Percentiles rank a stretch among this genome's conserved stretches.
These are phyloP conservation scores for Scaeva pyrastri DNA, from an alignment of 2,888 invertebrate genomes.

Conservation along the genomic window DNA sequence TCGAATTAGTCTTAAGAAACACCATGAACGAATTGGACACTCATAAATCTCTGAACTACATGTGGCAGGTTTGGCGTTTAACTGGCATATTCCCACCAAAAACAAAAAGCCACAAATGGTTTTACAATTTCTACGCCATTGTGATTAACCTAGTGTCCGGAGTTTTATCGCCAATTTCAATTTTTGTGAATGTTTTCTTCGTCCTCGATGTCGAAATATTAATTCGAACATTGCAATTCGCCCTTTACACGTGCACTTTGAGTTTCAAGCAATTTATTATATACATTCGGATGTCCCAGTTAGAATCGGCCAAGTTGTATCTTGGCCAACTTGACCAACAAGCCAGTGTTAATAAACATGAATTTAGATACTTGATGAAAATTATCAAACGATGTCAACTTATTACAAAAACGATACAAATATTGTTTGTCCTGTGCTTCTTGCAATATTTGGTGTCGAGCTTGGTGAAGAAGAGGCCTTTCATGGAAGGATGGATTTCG, in stretches of 20 bases:
- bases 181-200: conserved; percentile 34
- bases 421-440: conserved; percentile 15
- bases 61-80: conserved; percentile 47
- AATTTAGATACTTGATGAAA: conserved; percentile 11
- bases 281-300: not conserved
- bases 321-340: conserved; percentile 32
- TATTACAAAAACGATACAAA: not conserved
- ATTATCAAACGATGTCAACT: conserved; percentile 40
- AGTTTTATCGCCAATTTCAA: conserved; percentile 35
- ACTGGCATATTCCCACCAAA: conserved; percentile 40
- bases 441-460: conserved; percentile 14
- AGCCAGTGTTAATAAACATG: conserved; percentile 24
- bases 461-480: conserved; percentile 15
- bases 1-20: not conserved
- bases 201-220: conserved; percentile 22
- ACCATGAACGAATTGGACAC: conserved; percentile 43
- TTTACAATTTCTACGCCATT: conserved; percentile 45
- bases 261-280: conserved; percentile 32
- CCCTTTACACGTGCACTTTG: conserved; percentile 19
- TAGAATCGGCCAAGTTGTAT: not conserved
- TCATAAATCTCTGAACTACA: conserved; percentile 4
- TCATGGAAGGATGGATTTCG: conserved; percentile 51
- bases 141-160: conserved; percentile 19
- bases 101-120: conserved; percentile 3
- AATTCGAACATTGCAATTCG: conserved; percentile 43